Percentiles rank a stretch among this genome's conserved stretches.
Conservation (phyloP, 2,888 invertebrate genomes). For the Acholoe squamosa region DNA sequence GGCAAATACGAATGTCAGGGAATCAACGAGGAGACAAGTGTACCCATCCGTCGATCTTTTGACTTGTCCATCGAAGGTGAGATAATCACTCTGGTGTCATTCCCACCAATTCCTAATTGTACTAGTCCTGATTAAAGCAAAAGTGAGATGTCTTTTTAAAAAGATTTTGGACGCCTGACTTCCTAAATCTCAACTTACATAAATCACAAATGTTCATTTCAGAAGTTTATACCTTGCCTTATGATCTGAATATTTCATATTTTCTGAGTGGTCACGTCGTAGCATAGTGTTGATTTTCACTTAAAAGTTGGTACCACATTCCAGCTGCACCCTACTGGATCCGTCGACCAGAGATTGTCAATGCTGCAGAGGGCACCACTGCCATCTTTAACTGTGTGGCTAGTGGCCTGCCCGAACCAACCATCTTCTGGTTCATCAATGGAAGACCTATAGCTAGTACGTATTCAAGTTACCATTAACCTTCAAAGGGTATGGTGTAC, state of each 20-base stretch:
- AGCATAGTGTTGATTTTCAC: not conserved
- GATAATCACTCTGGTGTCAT: too few relatives aligned
- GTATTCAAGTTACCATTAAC: conserved; percentile 61
- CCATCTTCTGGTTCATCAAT: conserved; percentile 97
- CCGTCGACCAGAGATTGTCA: conserved; percentile 90
- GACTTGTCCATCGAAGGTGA: conserved; percentile 83
- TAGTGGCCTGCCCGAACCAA: conserved; percentile 93
- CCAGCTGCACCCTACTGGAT: conserved; percentile 92
- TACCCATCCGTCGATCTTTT: conserved; percentile 81
- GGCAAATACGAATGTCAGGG: conserved; percentile 94
- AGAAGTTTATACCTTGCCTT: too few relatives aligned
- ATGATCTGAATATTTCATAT: too few relatives aligned
- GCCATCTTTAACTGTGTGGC: conserved; percentile 94
- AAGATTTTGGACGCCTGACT: too few relatives aligned
- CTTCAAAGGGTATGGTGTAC: too few relatives aligned
- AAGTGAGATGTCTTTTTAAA: too few relatives aligned
- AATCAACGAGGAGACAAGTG: conserved; percentile 75
- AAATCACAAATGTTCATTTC: too few relatives aligned
- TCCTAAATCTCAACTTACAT: too few relatives aligned
- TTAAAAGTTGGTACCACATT: conserved; percentile 66
- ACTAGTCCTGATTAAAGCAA: too few relatives aligned
- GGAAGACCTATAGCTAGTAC: conserved; percentile 88
- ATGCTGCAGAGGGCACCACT: conserved; percentile 94
- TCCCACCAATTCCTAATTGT: too few relatives aligned
- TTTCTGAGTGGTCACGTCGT: too few relatives aligned